These are phyloP conservation scores for Chydorus sphaericus DNA, from an alignment of 2,888 invertebrate species.

Conservation along the genomic window DNA sequence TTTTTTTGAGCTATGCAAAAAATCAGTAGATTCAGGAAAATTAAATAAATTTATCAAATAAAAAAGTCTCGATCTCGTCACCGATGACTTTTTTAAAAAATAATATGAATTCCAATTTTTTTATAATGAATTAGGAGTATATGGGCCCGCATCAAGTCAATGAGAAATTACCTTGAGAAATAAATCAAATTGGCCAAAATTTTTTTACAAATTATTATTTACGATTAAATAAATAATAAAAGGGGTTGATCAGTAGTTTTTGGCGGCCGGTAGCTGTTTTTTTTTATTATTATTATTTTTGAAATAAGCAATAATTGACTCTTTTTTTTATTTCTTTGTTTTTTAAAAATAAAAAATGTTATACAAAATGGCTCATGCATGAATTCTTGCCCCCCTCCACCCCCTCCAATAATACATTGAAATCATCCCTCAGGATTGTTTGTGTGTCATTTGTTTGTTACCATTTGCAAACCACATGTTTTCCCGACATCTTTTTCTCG, in stretches of 20 bases:
- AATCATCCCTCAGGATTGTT: not conserved
- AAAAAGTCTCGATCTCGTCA: not conserved
- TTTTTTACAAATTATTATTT: not conserved
- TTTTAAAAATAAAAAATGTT: not conserved
- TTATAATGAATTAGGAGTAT: not conserved
- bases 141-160: slow-evolving; percentile 2
- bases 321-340: not conserved
- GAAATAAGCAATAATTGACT: not conserved
- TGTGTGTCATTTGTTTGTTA: not conserved
- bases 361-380: not conserved
- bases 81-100: not conserved
- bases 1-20: not conserved
- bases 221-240: not conserved
- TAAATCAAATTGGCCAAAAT: not conserved
- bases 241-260: not conserved
- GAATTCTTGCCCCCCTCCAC: not conserved
- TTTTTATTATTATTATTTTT: not conserved
- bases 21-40: not conserved
- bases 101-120: not conserved
- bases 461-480: not conserved
- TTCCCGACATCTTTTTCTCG: not conserved
- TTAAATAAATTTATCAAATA: too few species aligned
- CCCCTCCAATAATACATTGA: not conserved
- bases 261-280: not conserved
- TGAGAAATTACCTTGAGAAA: not conserved